A percentile compares a stretch with the other conserved stretches of the same genome.
Evolutionary conservation across 2,113 vertebrate genomes (phyloP).

Genomic region (Scartelaos histophorus): DNA sequence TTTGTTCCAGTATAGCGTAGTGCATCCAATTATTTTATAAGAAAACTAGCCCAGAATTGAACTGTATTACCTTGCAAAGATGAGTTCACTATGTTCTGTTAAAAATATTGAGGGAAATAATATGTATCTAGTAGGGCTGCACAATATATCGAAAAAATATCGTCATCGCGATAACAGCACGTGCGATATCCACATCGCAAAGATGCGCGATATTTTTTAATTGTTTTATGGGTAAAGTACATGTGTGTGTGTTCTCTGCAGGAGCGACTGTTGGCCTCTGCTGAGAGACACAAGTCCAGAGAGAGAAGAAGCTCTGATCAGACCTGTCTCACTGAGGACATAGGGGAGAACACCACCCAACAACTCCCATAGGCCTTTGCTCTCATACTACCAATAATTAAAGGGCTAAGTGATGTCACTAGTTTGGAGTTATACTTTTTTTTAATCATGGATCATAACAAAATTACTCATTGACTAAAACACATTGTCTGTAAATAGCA

Average conservation of each 20-base stretch:
- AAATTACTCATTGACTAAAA: too few species aligned
- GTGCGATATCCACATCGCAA: too few species aligned
- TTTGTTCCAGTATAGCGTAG: too few species aligned
- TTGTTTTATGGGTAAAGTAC: too few species aligned
- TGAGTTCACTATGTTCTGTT: neutral
- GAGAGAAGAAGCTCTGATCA: constrained; percentile 16
- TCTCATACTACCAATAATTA: constrained; percentile 20
- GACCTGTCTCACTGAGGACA: constrained; percentile 27
- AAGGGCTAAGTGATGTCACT: constrained; percentile 1
- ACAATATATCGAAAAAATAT: too few species aligned
- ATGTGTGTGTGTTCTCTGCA: neutral
- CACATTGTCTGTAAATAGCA: too few species aligned
- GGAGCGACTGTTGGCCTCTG: constrained; percentile 3
- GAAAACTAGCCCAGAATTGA: neutral
- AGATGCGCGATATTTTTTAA: too few species aligned
- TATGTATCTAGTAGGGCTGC: neutral
- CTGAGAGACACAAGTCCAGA: constrained; percentile 9
- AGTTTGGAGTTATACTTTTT: too few species aligned
- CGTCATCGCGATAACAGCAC: too few species aligned
- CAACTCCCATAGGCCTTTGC: constrained; percentile 51
- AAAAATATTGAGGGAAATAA: neutral
- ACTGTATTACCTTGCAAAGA: neutral
- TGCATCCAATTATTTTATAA: neutral
- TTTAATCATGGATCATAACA: too few species aligned
- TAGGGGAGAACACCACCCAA: constrained; percentile 25